phyloP scores from a whole-genome alignment of 1,140 invertebrate species.

The Coptotermes formosanus region DNA sequence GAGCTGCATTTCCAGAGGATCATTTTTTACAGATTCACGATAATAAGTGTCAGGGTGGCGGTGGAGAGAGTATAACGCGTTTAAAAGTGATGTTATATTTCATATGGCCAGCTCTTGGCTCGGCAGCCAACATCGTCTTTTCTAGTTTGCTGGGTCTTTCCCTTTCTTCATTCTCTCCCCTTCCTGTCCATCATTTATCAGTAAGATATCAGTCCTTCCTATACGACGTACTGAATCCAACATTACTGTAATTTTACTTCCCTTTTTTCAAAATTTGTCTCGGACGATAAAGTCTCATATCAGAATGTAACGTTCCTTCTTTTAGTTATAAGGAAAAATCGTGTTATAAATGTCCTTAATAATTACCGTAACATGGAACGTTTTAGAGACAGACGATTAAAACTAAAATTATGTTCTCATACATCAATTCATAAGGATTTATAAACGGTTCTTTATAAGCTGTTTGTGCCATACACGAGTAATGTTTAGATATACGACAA shows the following conservation, averaged over 20 bases:
- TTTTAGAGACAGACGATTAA: no score
- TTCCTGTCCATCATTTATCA: not conserved
- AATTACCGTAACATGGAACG: no score
- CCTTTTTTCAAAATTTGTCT: not conserved
- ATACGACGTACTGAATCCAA: not conserved
- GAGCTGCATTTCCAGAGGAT: not conserved
- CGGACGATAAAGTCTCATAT: not conserved
- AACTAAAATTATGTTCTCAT: no score
- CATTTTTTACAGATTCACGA: not conserved
- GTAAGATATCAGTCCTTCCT: not conserved
- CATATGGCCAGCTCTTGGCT: not conserved
- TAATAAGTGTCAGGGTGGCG: not conserved
- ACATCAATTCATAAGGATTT: no score
- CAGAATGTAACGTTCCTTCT: not conserved
- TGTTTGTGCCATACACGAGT: no score
- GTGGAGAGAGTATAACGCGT: not conserved
- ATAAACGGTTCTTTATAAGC: no score
- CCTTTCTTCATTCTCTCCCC: not conserved
- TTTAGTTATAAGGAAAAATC: no score
- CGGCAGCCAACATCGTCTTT: not conserved
- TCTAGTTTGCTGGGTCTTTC: not conserved
- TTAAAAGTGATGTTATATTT: constrained; percentile 1
- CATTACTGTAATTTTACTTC: not conserved
- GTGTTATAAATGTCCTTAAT: no score
- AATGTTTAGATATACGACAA: no score